phyloP scores from a whole-genome alignment of 2,888 invertebrate species.

The Diloba caeruleocephala region DNA sequence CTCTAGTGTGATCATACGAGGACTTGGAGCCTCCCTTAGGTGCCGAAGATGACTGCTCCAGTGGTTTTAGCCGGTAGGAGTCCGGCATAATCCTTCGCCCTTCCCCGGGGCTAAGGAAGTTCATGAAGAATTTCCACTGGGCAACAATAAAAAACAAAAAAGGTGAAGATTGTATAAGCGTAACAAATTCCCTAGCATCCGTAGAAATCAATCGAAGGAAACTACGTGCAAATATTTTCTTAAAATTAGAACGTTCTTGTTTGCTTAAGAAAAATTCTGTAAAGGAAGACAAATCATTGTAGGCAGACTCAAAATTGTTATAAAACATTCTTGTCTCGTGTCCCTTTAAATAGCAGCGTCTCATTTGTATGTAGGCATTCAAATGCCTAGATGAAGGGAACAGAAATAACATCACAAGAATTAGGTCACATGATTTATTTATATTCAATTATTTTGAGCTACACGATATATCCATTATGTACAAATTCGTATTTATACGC shows the following conservation, averaged over 20 bases:
- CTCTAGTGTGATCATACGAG: too few relatives aligned
- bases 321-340: background rate
- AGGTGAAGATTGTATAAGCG: too few relatives aligned
- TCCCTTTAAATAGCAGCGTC: too few relatives aligned
- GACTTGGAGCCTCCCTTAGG: too few relatives aligned
- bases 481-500: constrained; percentile 76
- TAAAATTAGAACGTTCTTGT: background rate
- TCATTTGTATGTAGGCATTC: too few relatives aligned
- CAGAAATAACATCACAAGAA: constrained; percentile 10
- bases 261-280: background rate
- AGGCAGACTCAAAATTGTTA: background rate
- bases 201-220: background rate
- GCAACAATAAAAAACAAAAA: too few relatives aligned
- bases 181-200: too few relatives aligned
- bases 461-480: constrained; percentile 81
- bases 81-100: too few relatives aligned
- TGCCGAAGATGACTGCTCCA: too few relatives aligned
- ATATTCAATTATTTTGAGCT: constrained; percentile 81
- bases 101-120: too few relatives aligned
- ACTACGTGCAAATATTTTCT: background rate
- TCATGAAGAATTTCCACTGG: too few relatives aligned
- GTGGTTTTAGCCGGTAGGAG: too few relatives aligned
- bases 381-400: constrained; percentile 1
- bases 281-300: constrained; percentile 6
- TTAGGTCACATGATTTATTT: constrained; percentile 78